These are phyloP conservation scores for Ennomos quercinarius DNA, from an alignment of 2,888 invertebrate species.

Conservation along the genomic window DNA sequence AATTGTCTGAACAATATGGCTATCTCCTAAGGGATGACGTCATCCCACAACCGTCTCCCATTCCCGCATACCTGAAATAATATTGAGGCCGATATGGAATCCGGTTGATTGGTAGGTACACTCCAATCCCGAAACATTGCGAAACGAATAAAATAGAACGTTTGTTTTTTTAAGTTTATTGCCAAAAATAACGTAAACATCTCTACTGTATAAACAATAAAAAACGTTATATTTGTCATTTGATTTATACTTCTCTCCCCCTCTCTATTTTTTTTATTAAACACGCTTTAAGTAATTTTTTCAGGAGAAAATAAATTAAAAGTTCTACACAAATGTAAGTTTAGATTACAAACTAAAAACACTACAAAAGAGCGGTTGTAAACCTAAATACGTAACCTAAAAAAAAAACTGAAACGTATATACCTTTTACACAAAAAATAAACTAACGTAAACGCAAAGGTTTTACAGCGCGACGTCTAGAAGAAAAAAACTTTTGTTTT, in stretches of 20 bases:
- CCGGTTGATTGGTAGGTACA: conserved; percentile 1
- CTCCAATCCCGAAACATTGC: too few species aligned
- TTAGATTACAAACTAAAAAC: conserved; percentile 15
- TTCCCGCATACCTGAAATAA: conserved; percentile 1
- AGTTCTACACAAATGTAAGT: too few species aligned
- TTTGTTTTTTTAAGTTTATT: too few species aligned
- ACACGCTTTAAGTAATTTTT: too few species aligned
- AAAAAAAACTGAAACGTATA: conserved; percentile 51
- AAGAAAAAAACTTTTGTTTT: conserved; percentile 63
- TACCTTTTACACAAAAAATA: conserved; percentile 69
- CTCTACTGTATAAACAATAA: too few species aligned
- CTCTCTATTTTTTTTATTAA: too few species aligned
- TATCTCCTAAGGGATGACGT: background rate
- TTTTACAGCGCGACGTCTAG: conserved; percentile 69
- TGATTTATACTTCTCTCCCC: too few species aligned
- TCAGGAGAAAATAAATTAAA: too few species aligned
- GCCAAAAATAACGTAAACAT: too few species aligned
- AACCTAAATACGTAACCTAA: conserved; percentile 29
- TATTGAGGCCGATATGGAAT: background rate
- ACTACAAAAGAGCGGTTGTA: conserved; percentile 19
- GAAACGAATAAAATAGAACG: too few species aligned
- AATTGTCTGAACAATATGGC: background rate
- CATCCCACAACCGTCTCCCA: background rate
- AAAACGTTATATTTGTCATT: too few species aligned
- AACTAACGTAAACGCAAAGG: conserved; percentile 76